Base-by-base conservation (phyloP, 2,888 invertebrate genomes). In the Meteorus cinctellus region DNA sequence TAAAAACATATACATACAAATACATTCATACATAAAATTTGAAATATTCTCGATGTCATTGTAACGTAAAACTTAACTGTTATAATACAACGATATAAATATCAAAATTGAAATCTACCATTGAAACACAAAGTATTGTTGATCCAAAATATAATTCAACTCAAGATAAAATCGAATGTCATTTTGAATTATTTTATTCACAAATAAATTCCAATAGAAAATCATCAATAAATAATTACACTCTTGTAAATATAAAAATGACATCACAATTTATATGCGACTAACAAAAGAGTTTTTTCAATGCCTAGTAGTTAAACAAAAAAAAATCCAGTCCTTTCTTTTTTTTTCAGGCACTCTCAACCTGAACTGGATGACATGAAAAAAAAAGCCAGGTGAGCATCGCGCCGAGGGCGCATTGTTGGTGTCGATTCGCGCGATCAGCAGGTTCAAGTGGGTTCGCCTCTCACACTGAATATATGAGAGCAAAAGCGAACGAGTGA, bases 311-410 rank as follows among this genome's bases (percentile, higher is more conserved):
- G 48, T 48, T 16, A 29, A 62, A 36, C 14, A 24, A 66, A 41
- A 41, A 51, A 19, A 66, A 19, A 19, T 41, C 6, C 19, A 36
- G 14, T 27, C n/a, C 10, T 48, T 27, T 62, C 41, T 51, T 74
- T 31, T 77, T 70, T 36, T 74, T 72, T 41, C 41, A 8, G 62
- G 70, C 72, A 45, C 62, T 55, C 78, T 59, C 68, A 72, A 65
- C 63, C 72, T 45, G 75, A 66, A 74, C 73, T 76, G 80, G 79
- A 79, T 81, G 55, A 55, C 55, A 6, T n/a, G 55, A 55, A 19
- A 19, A 19, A 72, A 72, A 72, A 68, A 84, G 84, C 85, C 88
- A 88, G 88, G 88, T 88, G 88, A 88, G 87, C 87, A 85, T 85
- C 86, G 82, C 67, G 29, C 29, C 65, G 67, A 71, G 76, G 73